Conservation (phyloP, 2,113 vertebrate species). For the Tangachromis dhanisi region DNA sequence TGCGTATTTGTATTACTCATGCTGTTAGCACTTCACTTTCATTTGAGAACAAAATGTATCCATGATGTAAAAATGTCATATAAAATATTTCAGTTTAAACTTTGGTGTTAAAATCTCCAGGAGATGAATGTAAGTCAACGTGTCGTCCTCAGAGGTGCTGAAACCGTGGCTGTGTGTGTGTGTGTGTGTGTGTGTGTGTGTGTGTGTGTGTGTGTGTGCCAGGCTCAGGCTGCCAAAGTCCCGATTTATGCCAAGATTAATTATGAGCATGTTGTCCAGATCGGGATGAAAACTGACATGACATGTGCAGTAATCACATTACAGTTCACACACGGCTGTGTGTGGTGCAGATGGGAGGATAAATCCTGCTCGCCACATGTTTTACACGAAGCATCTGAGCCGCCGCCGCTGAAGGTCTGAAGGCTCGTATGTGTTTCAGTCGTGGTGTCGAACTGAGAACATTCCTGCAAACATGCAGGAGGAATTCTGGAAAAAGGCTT, state of each 20-base stretch:
- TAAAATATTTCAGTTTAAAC: neutral
- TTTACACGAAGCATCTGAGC: neutral
- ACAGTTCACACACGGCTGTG: neutral
- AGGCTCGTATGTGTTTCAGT: neutral
- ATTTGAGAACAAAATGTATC: neutral
- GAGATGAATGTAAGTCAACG: neutral
- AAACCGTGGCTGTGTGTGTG: neutral
- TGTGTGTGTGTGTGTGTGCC: neutral
- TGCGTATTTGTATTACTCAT: neutral
- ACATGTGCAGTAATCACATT: conserved; percentile 67
- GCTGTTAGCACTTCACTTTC: neutral
- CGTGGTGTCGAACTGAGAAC: neutral
- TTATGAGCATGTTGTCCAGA: conserved; percentile 62
- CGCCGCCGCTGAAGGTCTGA: neutral
- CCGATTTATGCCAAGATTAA: conserved; percentile 69
- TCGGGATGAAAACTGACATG: conserved; percentile 50
- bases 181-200: neutral
- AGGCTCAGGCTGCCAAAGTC: conserved; percentile 53
- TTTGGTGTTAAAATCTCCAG: neutral
- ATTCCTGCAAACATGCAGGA: neutral
- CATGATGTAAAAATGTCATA: neutral
- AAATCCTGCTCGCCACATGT: conserved; percentile 1
- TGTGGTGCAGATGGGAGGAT: neutral
- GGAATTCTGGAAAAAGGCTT: neutral
- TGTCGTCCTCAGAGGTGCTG: accelerated